These are phyloP conservation scores for Nowickia ferox DNA, from an alignment of 2,888 invertebrate genomes.

Conservation along the genomic window DNA sequence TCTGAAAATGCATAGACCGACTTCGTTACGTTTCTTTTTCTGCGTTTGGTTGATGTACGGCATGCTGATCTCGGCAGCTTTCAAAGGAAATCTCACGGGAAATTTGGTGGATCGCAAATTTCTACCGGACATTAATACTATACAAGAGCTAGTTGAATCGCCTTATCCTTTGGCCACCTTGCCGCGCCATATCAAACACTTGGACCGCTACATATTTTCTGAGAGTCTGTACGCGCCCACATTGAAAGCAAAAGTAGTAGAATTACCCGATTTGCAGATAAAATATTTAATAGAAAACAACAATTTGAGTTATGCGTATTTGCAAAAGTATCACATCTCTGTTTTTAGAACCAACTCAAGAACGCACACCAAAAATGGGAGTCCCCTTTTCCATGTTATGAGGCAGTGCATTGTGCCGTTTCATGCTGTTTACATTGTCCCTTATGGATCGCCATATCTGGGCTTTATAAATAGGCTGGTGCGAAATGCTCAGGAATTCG, in stretches of 20 bases:
- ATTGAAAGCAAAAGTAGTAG: conserved; percentile 81
- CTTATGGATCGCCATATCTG: conserved; percentile 86
- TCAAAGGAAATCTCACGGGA: conserved; percentile 81
- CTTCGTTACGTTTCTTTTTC: conserved; percentile 77
- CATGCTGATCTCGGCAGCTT: conserved; percentile 80
- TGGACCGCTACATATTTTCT: conserved; percentile 82
- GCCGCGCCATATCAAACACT: conserved; percentile 82
- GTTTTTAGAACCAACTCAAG: conserved; percentile 76
- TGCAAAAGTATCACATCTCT: conserved; percentile 84
- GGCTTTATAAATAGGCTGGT: conserved; percentile 84
- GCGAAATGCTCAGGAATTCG: conserved; percentile 84
- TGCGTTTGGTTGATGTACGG: conserved; percentile 80
- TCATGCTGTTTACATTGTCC: conserved; percentile 84
- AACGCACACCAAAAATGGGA: conserved; percentile 80
- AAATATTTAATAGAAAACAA: conserved; percentile 82
- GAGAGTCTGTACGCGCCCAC: conserved; percentile 72
- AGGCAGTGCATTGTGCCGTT: conserved; percentile 85
- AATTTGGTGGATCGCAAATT: conserved; percentile 79
- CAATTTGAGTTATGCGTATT: conserved; percentile 83
- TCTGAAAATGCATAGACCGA: conserved; percentile 35
- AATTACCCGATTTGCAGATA: conserved; percentile 83
- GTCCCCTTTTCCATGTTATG: conserved; percentile 84
- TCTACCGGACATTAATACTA: conserved; percentile 79
- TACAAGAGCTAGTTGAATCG: conserved; percentile 77
- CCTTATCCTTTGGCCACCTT: conserved; percentile 80